Percentiles rank a stretch among this genome's conserved stretches.
phyloP scores from a whole-genome alignment of 2,888 invertebrate genomes.

The Nephrotoma guestfalica region DNA sequence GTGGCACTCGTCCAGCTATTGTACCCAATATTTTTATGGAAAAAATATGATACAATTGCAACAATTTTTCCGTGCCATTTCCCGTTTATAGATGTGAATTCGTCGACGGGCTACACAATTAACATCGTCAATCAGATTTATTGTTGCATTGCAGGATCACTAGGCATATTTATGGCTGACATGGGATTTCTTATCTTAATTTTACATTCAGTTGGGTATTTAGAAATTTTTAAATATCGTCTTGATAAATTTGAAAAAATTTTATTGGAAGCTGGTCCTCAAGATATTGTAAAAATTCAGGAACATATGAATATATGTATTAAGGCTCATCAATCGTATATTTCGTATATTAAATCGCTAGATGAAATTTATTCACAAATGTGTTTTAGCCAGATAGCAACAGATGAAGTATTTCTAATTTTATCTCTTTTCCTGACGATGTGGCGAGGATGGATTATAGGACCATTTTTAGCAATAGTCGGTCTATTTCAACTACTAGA shows the following conservation, averaged over 20 bases:
- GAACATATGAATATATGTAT: too few species aligned
- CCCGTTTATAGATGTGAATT: neutral
- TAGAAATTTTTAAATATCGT: neutral
- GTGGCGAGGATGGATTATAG: too few species aligned
- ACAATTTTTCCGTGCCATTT: neutral
- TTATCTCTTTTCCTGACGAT: too few species aligned
- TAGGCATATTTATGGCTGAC: neutral
- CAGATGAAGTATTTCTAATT: too few species aligned
- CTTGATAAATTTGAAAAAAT: neutral
- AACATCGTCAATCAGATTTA: neutral
- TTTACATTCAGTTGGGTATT: neutral
- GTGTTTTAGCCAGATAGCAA: too few species aligned
- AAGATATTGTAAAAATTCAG: too few species aligned
- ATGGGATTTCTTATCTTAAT: neutral
- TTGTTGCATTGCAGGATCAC: neutral
- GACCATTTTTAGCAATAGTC: too few species aligned
- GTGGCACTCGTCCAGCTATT: neutral
- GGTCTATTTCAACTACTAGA: too few species aligned
- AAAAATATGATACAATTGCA: neutral
- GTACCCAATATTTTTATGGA: neutral
- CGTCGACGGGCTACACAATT: neutral
- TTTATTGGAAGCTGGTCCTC: too few species aligned
- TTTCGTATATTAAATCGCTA: too few species aligned
- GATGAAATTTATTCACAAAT: too few species aligned
- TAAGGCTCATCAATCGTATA: too few species aligned